Percentiles rank a stretch among this genome's conserved stretches.
phyloP scores from a whole-genome alignment of 2,113 vertebrate genomes.

The Grallaria varia region DNA sequence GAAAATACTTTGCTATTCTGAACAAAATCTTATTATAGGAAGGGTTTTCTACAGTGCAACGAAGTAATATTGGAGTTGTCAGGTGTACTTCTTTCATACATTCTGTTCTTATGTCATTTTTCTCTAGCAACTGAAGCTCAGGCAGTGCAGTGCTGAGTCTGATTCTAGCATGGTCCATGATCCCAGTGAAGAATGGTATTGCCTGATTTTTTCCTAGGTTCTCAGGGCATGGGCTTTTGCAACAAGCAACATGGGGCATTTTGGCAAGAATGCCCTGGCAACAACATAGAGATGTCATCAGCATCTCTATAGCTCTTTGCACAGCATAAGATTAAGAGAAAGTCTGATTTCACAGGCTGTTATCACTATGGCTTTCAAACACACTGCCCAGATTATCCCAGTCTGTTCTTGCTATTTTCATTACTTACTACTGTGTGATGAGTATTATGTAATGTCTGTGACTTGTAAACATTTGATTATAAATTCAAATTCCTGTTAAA shows the following conservation, averaged over 20 bases:
- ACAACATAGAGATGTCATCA: not conserved
- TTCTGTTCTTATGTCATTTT: not conserved
- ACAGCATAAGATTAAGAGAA: not conserved
- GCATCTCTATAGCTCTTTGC: not conserved
- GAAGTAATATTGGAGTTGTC: not conserved
- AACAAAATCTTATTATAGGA: not conserved
- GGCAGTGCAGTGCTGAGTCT: not conserved
- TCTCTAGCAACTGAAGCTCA: not conserved
- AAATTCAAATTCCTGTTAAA: constrained; percentile 48
- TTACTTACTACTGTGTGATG: not conserved
- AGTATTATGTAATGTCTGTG: not conserved
- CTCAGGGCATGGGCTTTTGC: not conserved
- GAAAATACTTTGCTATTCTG: not conserved
- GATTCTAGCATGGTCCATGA: not conserved
- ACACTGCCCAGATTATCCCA: not conserved
- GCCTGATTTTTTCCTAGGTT: not conserved
- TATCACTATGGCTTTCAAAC: not conserved
- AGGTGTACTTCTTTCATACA: not conserved
- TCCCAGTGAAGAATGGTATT: not conserved
- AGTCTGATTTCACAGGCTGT: not conserved
- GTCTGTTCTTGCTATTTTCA: not conserved
- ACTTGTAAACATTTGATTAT: constrained; percentile 39
- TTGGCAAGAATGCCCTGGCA: not conserved
- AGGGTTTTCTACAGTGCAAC: not conserved
- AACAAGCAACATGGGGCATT: not conserved